phyloP scores from a whole-genome alignment of 1,140 invertebrate species.

The Eumaeus atala region DNA sequence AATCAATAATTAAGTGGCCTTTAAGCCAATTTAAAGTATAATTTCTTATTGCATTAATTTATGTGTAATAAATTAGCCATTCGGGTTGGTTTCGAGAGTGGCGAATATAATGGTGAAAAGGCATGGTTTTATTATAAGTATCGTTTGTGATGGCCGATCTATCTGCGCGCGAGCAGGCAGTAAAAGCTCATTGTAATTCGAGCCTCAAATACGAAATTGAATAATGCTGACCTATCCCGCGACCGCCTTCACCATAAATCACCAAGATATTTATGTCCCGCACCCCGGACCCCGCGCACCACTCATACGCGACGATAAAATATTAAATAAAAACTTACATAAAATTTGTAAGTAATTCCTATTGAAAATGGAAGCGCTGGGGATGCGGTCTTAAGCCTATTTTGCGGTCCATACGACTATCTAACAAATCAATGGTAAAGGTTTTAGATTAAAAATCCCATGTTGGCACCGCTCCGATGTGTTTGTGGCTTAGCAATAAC shows the following conservation, averaged over 20 bases:
- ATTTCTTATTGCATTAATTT: conserved; percentile 16
- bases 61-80: conserved; percentile 2
- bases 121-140: conserved; percentile 1
- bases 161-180: conserved; percentile 62
- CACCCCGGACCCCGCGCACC: conserved; percentile 43
- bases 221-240: conserved; percentile 74
- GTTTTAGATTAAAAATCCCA: conserved; percentile 32
- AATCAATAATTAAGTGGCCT: conserved; percentile 67
- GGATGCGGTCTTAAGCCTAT: conserved; percentile 51
- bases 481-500: too few species aligned
- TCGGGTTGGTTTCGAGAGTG: conserved; percentile 3
- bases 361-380: conserved; percentile 56
- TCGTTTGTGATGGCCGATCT: conserved; percentile 34
- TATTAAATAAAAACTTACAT: conserved; percentile 72
- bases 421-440: conserved; percentile 40
- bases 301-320: conserved; percentile 49
- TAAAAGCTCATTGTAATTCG: conserved; percentile 72
- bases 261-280: conserved; percentile 73
- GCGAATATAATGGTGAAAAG: conserved; percentile 4
- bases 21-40: conserved; percentile 51
- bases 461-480: conserved; percentile 1
- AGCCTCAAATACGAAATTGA: conserved; percentile 73
- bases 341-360: conserved; percentile 65
- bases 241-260: conserved; percentile 70
- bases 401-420: conserved; percentile 49